phyloP scores from a whole-genome alignment of 2,888 invertebrate genomes.

The Emmelina monodactyla region DNA sequence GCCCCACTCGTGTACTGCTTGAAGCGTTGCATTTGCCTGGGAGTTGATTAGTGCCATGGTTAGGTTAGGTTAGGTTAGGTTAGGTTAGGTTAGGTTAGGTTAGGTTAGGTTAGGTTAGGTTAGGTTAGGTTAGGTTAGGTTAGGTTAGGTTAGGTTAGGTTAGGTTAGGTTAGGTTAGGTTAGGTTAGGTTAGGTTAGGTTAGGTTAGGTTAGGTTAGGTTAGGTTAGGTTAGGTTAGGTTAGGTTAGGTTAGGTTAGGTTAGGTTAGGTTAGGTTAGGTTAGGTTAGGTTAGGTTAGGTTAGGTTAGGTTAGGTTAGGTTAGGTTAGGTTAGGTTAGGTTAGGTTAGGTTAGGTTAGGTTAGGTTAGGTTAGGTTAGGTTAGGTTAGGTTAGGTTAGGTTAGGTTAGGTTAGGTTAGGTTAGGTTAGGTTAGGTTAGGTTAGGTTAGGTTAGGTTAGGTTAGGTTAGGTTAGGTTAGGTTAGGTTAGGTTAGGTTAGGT shows the following conservation, averaged over 20 bases:
- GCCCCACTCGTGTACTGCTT: too few species aligned
- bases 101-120: constrained; percentile 5
- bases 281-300: constrained; percentile 5
- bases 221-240: constrained; percentile 4
- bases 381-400: constrained; percentile 4
- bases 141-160: constrained; percentile 5
- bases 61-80: constrained; percentile 3
- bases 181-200: constrained; percentile 7
- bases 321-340: constrained; percentile 5
- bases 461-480: constrained; percentile 5
- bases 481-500: constrained; percentile 5
- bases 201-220: constrained; percentile 8
- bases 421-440: constrained; percentile 5
- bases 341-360: constrained; percentile 7
- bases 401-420: constrained; percentile 5
- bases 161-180: constrained; percentile 5
- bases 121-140: constrained; percentile 5
- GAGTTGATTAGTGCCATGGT: too few species aligned
- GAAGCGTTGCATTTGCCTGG: too few species aligned
- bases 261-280: constrained; percentile 5
- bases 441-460: constrained; percentile 5
- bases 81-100: constrained; percentile 5
- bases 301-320: constrained; percentile 5
- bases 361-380: constrained; percentile 8
- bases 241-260: constrained; percentile 5